A percentile compares a stretch with the other conserved stretches of the same genome.
Conservation (phyloP, 2,113 vertebrate genomes). For the Daphoenositta chrysoptera region DNA sequence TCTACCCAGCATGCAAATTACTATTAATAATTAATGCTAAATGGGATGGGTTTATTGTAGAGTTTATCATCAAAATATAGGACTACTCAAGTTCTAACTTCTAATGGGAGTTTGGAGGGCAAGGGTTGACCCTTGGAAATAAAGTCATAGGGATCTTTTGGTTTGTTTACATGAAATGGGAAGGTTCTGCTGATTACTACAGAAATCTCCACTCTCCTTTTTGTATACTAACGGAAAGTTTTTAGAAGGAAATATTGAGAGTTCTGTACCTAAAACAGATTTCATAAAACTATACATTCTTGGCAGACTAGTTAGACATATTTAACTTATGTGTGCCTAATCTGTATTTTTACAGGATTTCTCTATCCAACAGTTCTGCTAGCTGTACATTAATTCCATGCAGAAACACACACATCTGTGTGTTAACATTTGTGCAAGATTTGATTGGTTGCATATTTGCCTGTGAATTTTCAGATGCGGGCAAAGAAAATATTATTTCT, state of each 20-base stretch:
- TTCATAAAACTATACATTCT: slow-evolving; percentile 25
- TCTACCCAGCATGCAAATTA: not conserved
- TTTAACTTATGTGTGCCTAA: slow-evolving; percentile 33
- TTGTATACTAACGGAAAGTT: not conserved
- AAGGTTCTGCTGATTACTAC: not conserved
- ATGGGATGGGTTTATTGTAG: not conserved
- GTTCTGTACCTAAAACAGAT: slow-evolving; percentile 3
- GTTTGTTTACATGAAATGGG: not conserved
- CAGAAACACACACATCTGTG: slow-evolving; percentile 31
- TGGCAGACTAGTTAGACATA: not conserved
- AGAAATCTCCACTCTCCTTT: not conserved
- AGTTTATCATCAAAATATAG: not conserved
- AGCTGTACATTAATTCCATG: slow-evolving; percentile 1
- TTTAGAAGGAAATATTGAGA: not conserved
- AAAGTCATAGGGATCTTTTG: not conserved
- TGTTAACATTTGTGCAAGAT: slow-evolving; percentile 9
- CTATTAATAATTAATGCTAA: not conserved
- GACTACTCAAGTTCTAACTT: not conserved
- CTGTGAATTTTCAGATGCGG: slow-evolving; percentile 10
- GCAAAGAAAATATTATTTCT: not conserved
- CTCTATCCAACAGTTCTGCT: slow-evolving; percentile 26
- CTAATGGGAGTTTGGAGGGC: not conserved
- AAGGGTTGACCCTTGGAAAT: not conserved
- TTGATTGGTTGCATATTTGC: slow-evolving; percentile 26
- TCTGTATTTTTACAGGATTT: slow-evolving; percentile 41